A percentile compares a stretch with the other conserved stretches of the same genome.
Evolutionary conservation across 2,113 vertebrate genomes (phyloP).

Genomic region (Rhineura floridana): DNA sequence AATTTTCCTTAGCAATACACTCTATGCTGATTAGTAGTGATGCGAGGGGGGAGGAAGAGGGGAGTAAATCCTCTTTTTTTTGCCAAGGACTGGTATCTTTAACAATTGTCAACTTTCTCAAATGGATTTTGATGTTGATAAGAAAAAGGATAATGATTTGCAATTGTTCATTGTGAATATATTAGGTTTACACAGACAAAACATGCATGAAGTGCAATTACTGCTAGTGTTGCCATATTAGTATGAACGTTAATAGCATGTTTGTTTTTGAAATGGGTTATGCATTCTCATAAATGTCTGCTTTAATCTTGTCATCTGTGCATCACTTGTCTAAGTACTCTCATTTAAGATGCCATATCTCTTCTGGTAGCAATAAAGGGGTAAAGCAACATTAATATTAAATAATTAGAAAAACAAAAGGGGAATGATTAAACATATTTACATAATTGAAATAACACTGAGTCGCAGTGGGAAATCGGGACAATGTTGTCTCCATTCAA

Average conservation of each 20-base stretch:
- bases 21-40: slow-evolving; percentile 14
- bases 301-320: slow-evolving; percentile 87
- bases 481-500: slow-evolving; percentile 98
- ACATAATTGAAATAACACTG: slow-evolving; percentile 99
- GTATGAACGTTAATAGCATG: slow-evolving; percentile 87
- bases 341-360: slow-evolving; percentile 95
- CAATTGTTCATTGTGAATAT: slow-evolving; percentile 81
- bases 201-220: slow-evolving; percentile 84
- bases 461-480: slow-evolving; percentile 99
- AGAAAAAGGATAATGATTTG: slow-evolving; percentile 76
- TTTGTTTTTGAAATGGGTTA: slow-evolving; percentile 86
- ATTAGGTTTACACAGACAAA: slow-evolving; percentile 81
- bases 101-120: slow-evolving; percentile 73
- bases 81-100: slow-evolving; percentile 59
- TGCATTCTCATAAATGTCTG: slow-evolving; percentile 86
- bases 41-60: slow-evolving; percentile 8
- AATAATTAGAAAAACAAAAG: slow-evolving; percentile 97
- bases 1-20: slow-evolving; percentile 36
- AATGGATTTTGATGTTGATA: slow-evolving; percentile 75
- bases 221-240: slow-evolving; percentile 83
- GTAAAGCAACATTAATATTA: slow-evolving; percentile 99
- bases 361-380: slow-evolving; percentile 87
- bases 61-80: slow-evolving; percentile 39
- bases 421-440: slow-evolving; percentile 88
- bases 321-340: slow-evolving; percentile 87